These are phyloP conservation scores for Serripes groenlandicus DNA, from an alignment of 2,888 invertebrate species.

Conservation along the genomic window DNA sequence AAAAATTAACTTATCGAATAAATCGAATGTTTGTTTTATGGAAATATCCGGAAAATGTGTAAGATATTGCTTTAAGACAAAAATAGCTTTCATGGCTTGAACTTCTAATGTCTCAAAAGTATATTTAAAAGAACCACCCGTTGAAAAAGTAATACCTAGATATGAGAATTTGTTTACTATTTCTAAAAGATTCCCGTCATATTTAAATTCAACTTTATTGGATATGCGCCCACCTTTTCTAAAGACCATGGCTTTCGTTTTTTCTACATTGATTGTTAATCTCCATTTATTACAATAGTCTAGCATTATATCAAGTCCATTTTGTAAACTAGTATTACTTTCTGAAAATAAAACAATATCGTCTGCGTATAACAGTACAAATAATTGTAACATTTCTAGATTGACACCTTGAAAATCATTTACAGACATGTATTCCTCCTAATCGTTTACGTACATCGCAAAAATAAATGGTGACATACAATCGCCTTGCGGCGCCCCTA, in stretches of 20 bases:
- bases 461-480: too few species aligned
- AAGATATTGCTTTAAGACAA: slow-evolving; percentile 37
- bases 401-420: too few species aligned
- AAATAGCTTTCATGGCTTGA: slow-evolving; percentile 30
- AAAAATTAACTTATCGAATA: slow-evolving; percentile 36
- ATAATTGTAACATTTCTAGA: too few species aligned
- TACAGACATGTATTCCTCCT: too few species aligned
- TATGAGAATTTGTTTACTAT: slow-evolving; percentile 18
- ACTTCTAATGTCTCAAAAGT: slow-evolving; percentile 29
- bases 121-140: slow-evolving; percentile 4
- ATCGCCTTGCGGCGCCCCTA: too few species aligned
- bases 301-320: background rate
- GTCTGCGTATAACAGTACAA: too few species aligned
- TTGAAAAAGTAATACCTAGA: slow-evolving; percentile 15
- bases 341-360: too few species aligned
- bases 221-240: background rate
- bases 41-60: slow-evolving; percentile 29
- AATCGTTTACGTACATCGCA: too few species aligned
- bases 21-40: slow-evolving; percentile 19
- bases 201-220: background rate
- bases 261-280: background rate
- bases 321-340: too few species aligned
- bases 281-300: background rate
- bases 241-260: slow-evolving; percentile 1
- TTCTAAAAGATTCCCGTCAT: background rate